These are phyloP conservation scores for Pelosia muscerda DNA, from an alignment of 2,888 invertebrate species.

Conservation along the genomic window DNA sequence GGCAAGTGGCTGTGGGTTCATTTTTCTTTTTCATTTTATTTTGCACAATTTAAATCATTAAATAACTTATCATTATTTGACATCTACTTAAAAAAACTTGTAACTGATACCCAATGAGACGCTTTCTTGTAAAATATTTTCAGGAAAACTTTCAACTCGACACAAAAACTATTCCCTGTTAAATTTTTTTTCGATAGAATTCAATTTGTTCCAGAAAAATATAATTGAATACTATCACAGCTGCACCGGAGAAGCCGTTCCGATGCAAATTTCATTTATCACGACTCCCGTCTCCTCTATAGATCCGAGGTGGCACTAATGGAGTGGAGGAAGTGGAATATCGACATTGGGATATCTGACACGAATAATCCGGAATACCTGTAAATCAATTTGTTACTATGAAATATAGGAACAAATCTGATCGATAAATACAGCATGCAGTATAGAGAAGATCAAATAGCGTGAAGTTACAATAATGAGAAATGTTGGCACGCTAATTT, in stretches of 20 bases:
- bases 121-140: not conserved
- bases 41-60: not conserved
- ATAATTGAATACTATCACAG: slow-evolving; percentile 55
- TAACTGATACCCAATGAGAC: not conserved
- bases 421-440: not conserved
- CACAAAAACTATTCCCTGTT: not conserved
- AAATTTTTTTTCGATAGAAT: slow-evolving; percentile 29
- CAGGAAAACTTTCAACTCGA: not conserved
- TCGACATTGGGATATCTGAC: slow-evolving; percentile 29
- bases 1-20: slow-evolving; percentile 7
- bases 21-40: not conserved
- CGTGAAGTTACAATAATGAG: not conserved
- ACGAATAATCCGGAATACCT: slow-evolving; percentile 36
- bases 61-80: not conserved
- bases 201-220: slow-evolving; percentile 60
- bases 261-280: slow-evolving; percentile 69
- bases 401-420: not conserved
- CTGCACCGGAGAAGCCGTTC: slow-evolving; percentile 47
- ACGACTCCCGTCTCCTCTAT: slow-evolving; percentile 55
- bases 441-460: not conserved
- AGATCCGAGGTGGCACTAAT: slow-evolving; percentile 61
- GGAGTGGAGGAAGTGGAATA: slow-evolving; percentile 53
- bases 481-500: not conserved
- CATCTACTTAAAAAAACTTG: no score
- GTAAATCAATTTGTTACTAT: slow-evolving; percentile 25